Evolutionary conservation across 2,797 vertebrate species (phyloP), one percentile per base, ranked within the genome.

Genomic region (Leptodactylus fallax): DNA sequence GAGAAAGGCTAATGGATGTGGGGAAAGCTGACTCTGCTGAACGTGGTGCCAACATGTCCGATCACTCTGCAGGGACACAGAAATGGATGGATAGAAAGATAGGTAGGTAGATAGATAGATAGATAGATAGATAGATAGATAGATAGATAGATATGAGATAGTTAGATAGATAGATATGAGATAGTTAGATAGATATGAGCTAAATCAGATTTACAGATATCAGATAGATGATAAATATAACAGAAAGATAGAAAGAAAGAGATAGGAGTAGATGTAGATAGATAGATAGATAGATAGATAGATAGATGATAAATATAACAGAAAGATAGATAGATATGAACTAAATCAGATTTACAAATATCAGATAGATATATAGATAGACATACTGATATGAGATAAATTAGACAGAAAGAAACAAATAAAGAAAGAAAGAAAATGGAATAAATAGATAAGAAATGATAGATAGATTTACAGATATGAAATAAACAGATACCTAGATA

Each of bases 381-480:
- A 11, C n/a, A n/a, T n/a, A n/a, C n/a, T n/a, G n/a, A n/a, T n/a
- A n/a, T n/a, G n/a, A n/a, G n/a, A n/a, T n/a, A n/a, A n/a, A n/a
- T n/a, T n/a, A n/a, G n/a, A n/a, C n/a, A 27, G 67, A 71, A 16
- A 17, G 67, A 71, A 6, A 17, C 7, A 71, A 17, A 45, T 13
- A 71, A 17, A 45, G 27, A 45, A 0, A 27, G 25, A 71, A 21
- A 72, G 69, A 71, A 74, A 8, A 47, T 74, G 47, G 71, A n/a
- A 74, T 76, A 76, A 8, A 72, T 71, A 67, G n/a, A 69, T 69
- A 69, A 23, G 16, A 69, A 25, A 69, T 14, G 23, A 67, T 67
- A 25, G 63, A 67, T 67, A 25, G 65, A 36, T 69, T 27, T 3
- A 27, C 25, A 69, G 65, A 69, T 69, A 16, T 23, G n/a, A 69